Evolutionary conservation across 2,797 vertebrate genomes (phyloP).

Genomic region (Antrozous pallidus): DNA sequence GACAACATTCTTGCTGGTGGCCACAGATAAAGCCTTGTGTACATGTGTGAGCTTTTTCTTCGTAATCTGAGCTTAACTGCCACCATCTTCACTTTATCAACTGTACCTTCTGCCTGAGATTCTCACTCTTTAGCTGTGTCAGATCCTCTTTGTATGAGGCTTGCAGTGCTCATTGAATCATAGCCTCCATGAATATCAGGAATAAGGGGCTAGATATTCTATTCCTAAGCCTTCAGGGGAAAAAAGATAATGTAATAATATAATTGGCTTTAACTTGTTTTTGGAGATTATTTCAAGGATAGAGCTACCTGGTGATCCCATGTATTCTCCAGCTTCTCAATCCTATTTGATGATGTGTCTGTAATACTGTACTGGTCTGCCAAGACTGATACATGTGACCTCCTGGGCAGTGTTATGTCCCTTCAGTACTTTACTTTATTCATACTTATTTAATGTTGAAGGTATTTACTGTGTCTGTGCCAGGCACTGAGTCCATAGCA

Average conservation of each 20-base stretch:
- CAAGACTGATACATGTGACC: neutral
- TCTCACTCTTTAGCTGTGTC: neutral
- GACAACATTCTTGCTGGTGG: neutral
- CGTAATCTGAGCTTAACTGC: neutral
- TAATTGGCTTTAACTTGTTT: neutral
- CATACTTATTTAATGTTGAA: neutral
- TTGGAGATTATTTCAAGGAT: neutral
- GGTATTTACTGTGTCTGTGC: neutral
- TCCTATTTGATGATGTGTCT: neutral
- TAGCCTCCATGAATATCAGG: neutral
- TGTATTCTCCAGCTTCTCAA: neutral
- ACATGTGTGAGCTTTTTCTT: neutral
- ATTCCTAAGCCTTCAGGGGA: neutral
- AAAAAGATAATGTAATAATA: neutral
- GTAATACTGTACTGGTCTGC: neutral
- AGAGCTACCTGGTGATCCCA: neutral
- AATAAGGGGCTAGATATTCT: neutral
- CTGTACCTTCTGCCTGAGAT: neutral
- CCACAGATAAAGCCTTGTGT: neutral
- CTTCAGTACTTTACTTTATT: neutral
- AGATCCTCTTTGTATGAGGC: neutral
- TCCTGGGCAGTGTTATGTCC: neutral
- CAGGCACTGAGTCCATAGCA: neutral
- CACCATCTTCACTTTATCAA: neutral
- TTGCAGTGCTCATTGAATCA: neutral